Evolutionary conservation across 2,797 vertebrate species (phyloP), one percentile per base, ranked within the genome.

Genomic region (Morelia viridis): DNA sequence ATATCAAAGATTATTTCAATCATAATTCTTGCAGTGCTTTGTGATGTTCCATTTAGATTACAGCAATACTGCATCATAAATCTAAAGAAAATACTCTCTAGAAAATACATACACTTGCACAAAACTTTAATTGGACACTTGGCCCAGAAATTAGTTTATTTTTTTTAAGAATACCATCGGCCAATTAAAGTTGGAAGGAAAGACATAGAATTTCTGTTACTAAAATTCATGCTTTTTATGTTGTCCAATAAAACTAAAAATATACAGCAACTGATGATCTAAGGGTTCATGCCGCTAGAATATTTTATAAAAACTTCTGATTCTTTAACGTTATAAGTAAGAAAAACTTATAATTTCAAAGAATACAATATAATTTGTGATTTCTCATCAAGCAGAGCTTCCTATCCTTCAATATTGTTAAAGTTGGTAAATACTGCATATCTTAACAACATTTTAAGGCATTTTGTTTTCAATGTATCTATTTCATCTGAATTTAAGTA

Each of bases 31-130:
- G 1, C 1, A 84, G 24, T 28, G n/a, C 1, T 89, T 8, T 8
- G 57, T 61, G 22, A 2, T 31, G 13, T 76, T 76, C 41, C 56
- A 31, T 50, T 86, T 31, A 26, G 1, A 22, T 89, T 92, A 85
- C 19, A 85, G 85, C 35, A 71, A 60, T 89, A 94, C 92, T 8
- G 1, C 88, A 58, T 53, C 26, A 90, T 76, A 94, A 92, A 92
- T 88, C 0, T 35, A 10, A 86, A 76, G 56, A 90, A 11, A 4
- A 80, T 89, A 1, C 1, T 84, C 0, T 65, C 83, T 50, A 60
- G 60, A 94, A 90, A 53, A 84, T 13, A 4, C 88, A 3, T 28
- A 58, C 2, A 92, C 17, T 89, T 10, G 12, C 31, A 9, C 15
- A 17, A 76, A 53, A 0, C 24, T 92, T 46, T 56, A 5, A 50